These are phyloP conservation scores for Montipora capricornis DNA, from an alignment of 64 coral and sea anemone species.

Conservation along the genomic window DNA sequence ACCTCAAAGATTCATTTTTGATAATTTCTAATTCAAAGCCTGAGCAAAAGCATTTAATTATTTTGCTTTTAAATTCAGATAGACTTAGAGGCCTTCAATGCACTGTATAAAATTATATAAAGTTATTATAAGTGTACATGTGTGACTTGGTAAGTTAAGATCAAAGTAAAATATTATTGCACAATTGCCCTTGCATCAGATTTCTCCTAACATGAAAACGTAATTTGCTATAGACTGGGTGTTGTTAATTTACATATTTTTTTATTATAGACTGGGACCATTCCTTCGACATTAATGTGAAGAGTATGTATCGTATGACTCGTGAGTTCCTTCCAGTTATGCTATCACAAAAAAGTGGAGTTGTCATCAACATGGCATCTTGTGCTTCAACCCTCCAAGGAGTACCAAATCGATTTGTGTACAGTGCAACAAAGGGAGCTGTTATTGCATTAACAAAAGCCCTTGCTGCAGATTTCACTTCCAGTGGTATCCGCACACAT, in stretches of 20 bases:
- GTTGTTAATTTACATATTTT: neutral
- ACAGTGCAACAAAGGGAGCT: conserved; percentile 79
- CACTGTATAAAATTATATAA: too few species aligned
- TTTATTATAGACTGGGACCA: conserved; percentile 70
- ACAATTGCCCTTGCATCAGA: too few species aligned
- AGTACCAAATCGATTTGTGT: conserved; percentile 62
- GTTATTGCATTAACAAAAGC: conserved; percentile 86
- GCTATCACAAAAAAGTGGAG: conserved; percentile 63
- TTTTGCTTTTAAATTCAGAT: too few species aligned
- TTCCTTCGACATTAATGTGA: conserved; percentile 85
- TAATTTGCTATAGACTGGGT: too few species aligned
- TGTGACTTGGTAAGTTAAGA: too few species aligned
- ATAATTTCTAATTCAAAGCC: too few species aligned
- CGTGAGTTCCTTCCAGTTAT: conserved; percentile 87
- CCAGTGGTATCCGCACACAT: conserved; percentile 80
- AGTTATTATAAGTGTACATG: too few species aligned
- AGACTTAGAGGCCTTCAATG: too few species aligned
- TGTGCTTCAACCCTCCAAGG: conserved; percentile 77
- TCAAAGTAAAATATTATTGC: too few species aligned
- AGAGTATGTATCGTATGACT: conserved; percentile 83
- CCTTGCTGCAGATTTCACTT: conserved; percentile 76
- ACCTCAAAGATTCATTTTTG: too few species aligned
- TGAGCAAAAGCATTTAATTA: too few species aligned
- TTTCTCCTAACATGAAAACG: too few species aligned
- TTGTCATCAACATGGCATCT: conserved; percentile 86